Percentiles rank a stretch among this genome's conserved stretches.
Conservation (phyloP, 2,113 vertebrate genomes). For the Rhinichthys klamathensis region DNA sequence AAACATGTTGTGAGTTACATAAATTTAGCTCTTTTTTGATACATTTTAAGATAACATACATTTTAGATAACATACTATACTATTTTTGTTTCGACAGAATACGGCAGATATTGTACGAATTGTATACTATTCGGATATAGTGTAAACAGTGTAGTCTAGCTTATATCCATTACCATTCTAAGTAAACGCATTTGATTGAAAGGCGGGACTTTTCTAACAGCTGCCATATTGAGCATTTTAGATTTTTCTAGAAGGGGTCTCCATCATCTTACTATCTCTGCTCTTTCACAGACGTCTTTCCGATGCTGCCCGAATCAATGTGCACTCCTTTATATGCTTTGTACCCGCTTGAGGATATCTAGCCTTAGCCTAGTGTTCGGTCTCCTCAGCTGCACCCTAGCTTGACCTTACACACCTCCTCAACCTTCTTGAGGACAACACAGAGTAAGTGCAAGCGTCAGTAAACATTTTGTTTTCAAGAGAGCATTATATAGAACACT, state of each 20-base stretch:
- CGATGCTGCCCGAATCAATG: background rate
- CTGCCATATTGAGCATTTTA: background rate
- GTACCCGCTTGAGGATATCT: background rate
- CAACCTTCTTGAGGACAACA: background rate
- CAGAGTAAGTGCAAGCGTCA: background rate
- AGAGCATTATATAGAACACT: background rate
- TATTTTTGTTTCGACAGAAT: no score
- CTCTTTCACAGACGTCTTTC: background rate
- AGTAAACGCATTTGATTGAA: conserved; percentile 13
- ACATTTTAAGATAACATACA: background rate
- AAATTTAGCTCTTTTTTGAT: background rate
- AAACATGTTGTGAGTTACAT: background rate
- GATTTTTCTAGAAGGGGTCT: conserved; percentile 13
- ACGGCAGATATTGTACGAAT: background rate
- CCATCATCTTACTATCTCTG: background rate
- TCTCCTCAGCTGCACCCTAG: background rate
- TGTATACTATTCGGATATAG: background rate
- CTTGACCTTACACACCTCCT: background rate
- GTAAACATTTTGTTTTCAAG: conserved; percentile 13
- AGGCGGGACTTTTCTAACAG: conserved; percentile 2
- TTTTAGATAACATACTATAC: background rate
- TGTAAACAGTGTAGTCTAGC: background rate
- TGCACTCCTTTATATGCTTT: background rate
- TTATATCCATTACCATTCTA: background rate
- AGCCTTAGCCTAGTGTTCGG: background rate